Conservation (phyloP, 2,888 invertebrate genomes). For the Standfussiana lucernea region DNA sequence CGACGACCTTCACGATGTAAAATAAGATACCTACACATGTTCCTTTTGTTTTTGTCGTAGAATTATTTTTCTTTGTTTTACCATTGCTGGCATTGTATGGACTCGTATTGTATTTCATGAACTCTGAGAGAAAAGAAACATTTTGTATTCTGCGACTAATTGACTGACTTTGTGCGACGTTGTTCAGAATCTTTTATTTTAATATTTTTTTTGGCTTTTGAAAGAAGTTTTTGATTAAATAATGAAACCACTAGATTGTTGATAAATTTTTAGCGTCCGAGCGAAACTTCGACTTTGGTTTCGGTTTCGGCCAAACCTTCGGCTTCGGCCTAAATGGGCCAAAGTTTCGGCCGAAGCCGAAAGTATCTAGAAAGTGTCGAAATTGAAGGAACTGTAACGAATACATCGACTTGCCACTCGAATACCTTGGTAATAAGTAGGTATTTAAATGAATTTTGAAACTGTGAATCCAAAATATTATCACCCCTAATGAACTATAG, state of each 20-base stretch:
- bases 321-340: background rate
- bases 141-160: conserved; percentile 55
- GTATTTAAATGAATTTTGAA: no score
- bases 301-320: background rate
- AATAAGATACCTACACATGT: conserved; percentile 63
- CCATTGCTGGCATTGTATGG: conserved; percentile 63
- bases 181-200: conserved; percentile 11
- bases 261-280: background rate
- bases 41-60: conserved; percentile 60
- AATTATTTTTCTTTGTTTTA: conserved; percentile 68
- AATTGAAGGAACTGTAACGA: background rate
- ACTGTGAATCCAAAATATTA: no score
- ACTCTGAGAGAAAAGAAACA: conserved; percentile 44
- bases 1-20: conserved; percentile 59
- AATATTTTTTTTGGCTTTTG: background rate
- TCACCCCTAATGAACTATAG: no score
- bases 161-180: conserved; percentile 26
- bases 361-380: background rate
- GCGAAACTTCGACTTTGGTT: background rate
- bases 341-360: no score
- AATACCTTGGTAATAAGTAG: no score
- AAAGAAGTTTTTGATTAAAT: background rate
- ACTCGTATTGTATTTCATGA: conserved; percentile 47
- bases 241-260: background rate
- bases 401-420: no score